These are phyloP conservation scores for Eupithecia vulgata DNA, from an alignment of 2,888 invertebrate genomes.

Conservation along the genomic window DNA sequence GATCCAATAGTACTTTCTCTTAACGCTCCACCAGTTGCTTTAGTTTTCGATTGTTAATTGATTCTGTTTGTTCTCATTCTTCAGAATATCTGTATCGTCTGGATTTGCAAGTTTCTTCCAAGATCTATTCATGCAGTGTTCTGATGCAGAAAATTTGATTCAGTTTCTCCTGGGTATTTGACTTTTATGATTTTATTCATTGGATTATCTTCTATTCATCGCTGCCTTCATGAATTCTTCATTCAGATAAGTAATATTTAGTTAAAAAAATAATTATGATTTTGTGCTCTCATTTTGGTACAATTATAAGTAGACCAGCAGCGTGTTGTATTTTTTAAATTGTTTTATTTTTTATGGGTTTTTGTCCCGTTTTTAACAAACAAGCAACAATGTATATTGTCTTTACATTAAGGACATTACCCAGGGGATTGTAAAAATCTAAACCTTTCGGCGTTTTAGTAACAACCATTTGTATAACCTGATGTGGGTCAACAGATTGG, in stretches of 20 bases:
- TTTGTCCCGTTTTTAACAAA: too few relatives aligned
- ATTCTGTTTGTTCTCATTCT: constrained; percentile 28
- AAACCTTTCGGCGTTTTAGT: background rate
- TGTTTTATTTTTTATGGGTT: too few relatives aligned
- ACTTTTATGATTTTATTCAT: constrained; percentile 7
- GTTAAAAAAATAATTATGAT: too few relatives aligned
- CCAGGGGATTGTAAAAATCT: background rate
- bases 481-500: constrained; percentile 18
- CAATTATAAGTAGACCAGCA: too few relatives aligned
- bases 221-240: background rate
- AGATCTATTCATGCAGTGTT: constrained; percentile 10
- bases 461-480: constrained; percentile 1
- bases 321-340: too few relatives aligned
- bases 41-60: constrained; percentile 26
- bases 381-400: too few relatives aligned
- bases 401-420: too few relatives aligned
- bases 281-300: background rate
- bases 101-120: background rate
- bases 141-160: constrained; percentile 10
- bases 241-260: background rate
- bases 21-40: constrained; percentile 35
- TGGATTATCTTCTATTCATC: background rate
- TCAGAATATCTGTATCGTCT: constrained; percentile 12
- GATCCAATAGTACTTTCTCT: constrained; percentile 32
- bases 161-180: constrained; percentile 1